Percentiles rank a stretch among this genome's conserved stretches.
Conservation (phyloP, 2,888 invertebrate genomes). For the Lochmaea crataegi region DNA sequence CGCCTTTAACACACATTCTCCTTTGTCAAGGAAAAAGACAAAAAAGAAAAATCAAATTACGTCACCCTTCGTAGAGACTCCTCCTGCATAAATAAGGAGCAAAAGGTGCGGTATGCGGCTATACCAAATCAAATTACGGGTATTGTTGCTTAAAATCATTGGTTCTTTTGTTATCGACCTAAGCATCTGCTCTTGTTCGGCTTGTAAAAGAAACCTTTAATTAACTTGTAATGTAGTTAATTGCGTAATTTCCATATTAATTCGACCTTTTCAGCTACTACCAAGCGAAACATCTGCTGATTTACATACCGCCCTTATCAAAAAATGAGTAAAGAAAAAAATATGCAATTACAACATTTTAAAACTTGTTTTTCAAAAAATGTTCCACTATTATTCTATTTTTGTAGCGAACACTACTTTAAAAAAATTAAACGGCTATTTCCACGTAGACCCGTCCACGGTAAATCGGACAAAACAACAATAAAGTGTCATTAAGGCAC, state of each 20-base stretch:
- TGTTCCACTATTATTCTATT: too few relatives aligned
- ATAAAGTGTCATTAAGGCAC: constrained; percentile 12
- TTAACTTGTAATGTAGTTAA: constrained; percentile 30
- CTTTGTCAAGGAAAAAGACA: neutral
- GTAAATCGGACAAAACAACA: neutral
- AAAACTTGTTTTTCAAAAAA: too few relatives aligned
- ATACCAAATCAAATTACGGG: constrained; percentile 30
- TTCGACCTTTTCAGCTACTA: constrained; percentile 27
- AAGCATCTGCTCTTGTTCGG: constrained; percentile 26
- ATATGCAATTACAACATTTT: too few relatives aligned
- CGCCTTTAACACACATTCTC: neutral
- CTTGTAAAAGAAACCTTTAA: constrained; percentile 30
- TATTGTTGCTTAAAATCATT: constrained; percentile 30
- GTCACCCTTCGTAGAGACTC: constrained; percentile 3
- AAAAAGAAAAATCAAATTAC: constrained; percentile 8
- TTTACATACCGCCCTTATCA: neutral
- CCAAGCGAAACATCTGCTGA: constrained; percentile 22
- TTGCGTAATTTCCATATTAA: constrained; percentile 38
- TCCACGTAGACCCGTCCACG: neutral
- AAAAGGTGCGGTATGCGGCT: constrained; percentile 19
- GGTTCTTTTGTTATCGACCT: constrained; percentile 17
- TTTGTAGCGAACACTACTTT: too few relatives aligned
- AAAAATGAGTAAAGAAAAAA: too few relatives aligned
- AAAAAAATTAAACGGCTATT: neutral
- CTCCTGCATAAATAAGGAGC: constrained; percentile 11